Base-by-base conservation (phyloP, 1,140 invertebrate species). In the Bombus sibiricus region DNA sequence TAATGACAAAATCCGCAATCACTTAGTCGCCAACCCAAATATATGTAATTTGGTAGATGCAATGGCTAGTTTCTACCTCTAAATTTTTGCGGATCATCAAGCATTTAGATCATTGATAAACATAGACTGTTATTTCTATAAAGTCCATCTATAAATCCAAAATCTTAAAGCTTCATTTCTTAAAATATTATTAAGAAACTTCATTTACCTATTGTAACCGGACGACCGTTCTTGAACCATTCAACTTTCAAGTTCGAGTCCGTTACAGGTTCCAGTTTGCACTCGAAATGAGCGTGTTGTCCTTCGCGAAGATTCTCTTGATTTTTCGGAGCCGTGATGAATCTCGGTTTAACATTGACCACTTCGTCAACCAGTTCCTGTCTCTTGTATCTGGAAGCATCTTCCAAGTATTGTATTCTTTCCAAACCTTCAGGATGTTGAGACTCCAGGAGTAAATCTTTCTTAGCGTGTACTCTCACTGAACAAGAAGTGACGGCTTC, bases 261-360 rank as follows among this genome's bases (percentile, higher is more conserved):
- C 34, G 98, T 99, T 6, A 98, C 97, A n/a, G 98, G 98, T 95
- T 99, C 98, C 28, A 99, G 96, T 95, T 99, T 99, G 93, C 98
- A 99, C 96, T 99, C 99, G 95, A 99, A 99, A 93, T 99, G 99
- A 77, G 98, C 98, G 91, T 98, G 97, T 89, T 98, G 97, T 71
- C 98, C 97, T 96, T 99, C 99, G 82, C 97, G 96, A 62, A 99
- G 96, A 91, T 98, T 97, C 88, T 97, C 97, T 78, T 98, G 96
- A 77, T 96, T 98, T 94, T 98, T 98, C 10, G 98, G 97, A 92
- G 98, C 97, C 0, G 98, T 98, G 6, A 98, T 95, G 94, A 99
- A 99, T 86, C 96, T 96, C 0, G 98, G 98, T 92, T 97, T 97
- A 13, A 98, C 96, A 89, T 97, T 97, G 13, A 98, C 96, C 66